These are phyloP conservation scores for Hycleus cichorii DNA, from an alignment of 1,140 invertebrate species.

Conservation along the genomic window DNA sequence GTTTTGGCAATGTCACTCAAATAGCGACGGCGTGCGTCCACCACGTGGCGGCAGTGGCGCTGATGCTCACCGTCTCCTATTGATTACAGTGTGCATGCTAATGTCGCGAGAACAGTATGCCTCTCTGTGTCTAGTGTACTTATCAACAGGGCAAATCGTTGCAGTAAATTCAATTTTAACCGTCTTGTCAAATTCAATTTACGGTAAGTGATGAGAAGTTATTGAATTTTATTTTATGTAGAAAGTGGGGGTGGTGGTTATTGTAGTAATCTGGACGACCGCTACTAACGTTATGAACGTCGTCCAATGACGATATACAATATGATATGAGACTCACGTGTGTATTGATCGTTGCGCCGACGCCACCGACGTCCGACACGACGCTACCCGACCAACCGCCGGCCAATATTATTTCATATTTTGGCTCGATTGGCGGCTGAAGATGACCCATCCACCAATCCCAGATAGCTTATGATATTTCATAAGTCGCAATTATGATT, in stretches of 20 bases:
- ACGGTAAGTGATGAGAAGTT: conserved; percentile 9
- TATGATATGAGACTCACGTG: conserved; percentile 38
- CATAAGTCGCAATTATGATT: conserved; percentile 35
- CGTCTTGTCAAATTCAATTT: background rate
- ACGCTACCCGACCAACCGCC: conserved; percentile 11
- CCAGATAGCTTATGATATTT: conserved; percentile 33
- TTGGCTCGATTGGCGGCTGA: conserved; percentile 33
- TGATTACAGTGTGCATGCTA: conserved; percentile 36
- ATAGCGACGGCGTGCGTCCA: conserved; percentile 13
- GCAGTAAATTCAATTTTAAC: no score
- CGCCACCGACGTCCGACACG: conserved; percentile 21
- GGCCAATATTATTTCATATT: conserved; percentile 37
- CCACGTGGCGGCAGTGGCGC: conserved; percentile 17
- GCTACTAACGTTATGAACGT: conserved; percentile 31
- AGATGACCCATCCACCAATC: conserved; percentile 25
- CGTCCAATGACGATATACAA: conserved; percentile 38
- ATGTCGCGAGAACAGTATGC: conserved; percentile 32
- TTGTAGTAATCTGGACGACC: conserved; percentile 11
- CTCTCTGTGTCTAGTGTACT: conserved; percentile 6
- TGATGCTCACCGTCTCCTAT: conserved; percentile 25
- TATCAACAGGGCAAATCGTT: no score
- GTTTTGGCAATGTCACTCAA: conserved; percentile 3
- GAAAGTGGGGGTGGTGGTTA: no score
- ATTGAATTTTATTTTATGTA: no score
- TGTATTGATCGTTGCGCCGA: conserved; percentile 36